Evolutionary conservation across 2,797 vertebrate genomes (phyloP).

Genomic region (Onychomys arenicola): DNA sequence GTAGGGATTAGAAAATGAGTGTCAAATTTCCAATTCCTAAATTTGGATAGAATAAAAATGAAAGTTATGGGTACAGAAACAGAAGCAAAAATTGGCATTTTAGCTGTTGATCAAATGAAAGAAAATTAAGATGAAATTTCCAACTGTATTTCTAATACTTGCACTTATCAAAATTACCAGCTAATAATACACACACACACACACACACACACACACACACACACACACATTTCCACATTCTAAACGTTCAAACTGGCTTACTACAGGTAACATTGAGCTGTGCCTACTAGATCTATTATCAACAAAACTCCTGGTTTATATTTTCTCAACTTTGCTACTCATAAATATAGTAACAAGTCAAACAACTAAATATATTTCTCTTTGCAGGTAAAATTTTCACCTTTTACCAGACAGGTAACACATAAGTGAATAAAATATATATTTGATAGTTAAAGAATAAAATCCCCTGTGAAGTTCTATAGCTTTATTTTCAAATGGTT

Average conservation of each 20-base stretch:
- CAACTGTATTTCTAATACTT: background rate
- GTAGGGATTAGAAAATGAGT: background rate
- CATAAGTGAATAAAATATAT: background rate
- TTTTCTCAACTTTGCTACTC: background rate
- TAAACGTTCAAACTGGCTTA: background rate
- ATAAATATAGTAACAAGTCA: background rate
- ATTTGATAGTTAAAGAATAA: background rate
- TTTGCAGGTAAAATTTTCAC: background rate
- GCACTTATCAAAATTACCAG: background rate
- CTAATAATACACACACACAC: background rate
- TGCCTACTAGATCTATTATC: background rate
- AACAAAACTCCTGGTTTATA: background rate
- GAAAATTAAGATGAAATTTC: constrained; percentile 23
- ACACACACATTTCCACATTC: background rate
- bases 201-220: no score
- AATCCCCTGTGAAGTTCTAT: background rate
- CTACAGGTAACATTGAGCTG: background rate
- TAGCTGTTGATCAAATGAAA: constrained; percentile 18
- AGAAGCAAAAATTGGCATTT: background rate
- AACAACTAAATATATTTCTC: background rate
- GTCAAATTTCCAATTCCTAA: background rate
- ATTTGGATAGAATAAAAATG: background rate
- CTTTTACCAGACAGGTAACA: background rate
- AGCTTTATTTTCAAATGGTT: background rate
- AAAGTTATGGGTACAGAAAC: background rate